Conservation (phyloP, 2,888 invertebrate species). For the Tachina grossa region DNA sequence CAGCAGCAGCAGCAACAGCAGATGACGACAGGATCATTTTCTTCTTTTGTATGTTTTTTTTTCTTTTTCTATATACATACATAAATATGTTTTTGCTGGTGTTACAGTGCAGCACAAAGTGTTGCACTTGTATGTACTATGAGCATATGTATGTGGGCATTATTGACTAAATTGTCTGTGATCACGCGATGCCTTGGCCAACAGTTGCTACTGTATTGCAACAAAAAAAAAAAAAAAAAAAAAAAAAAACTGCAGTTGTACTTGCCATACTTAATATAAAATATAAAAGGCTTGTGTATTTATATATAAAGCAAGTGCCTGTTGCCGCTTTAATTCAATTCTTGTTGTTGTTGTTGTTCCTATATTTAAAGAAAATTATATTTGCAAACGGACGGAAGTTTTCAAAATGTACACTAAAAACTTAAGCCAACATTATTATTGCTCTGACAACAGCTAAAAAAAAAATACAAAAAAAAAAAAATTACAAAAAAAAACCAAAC, state of each 20-base stretch:
- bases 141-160: conserved; percentile 12
- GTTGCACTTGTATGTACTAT: conserved; percentile 56
- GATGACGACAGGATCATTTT: conserved; percentile 74
- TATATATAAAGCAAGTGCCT: conserved; percentile 71
- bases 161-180: conserved; percentile 82
- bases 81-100: conserved; percentile 9
- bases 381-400: conserved; percentile 77
- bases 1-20: conserved; percentile 56
- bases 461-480: not conserved
- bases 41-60: conserved; percentile 36
- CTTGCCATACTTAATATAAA: conserved; percentile 50
- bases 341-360: conserved; percentile 9
- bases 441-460: conserved; percentile 15
- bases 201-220: conserved; percentile 71
- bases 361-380: conserved; percentile 54
- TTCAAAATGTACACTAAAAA: conserved; percentile 48
- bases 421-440: conserved; percentile 52
- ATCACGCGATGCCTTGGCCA: conserved; percentile 81
- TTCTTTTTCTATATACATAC: not conserved
- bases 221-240: not conserved
- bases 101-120: conserved; percentile 36
- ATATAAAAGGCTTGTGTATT: conserved; percentile 18
- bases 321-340: conserved; percentile 59
- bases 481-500: conserved; percentile 16
- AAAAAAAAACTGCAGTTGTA: conserved; percentile 53